Conservation (phyloP, 2,113 vertebrate species). For the Protobothrops mucrosquamatus region DNA sequence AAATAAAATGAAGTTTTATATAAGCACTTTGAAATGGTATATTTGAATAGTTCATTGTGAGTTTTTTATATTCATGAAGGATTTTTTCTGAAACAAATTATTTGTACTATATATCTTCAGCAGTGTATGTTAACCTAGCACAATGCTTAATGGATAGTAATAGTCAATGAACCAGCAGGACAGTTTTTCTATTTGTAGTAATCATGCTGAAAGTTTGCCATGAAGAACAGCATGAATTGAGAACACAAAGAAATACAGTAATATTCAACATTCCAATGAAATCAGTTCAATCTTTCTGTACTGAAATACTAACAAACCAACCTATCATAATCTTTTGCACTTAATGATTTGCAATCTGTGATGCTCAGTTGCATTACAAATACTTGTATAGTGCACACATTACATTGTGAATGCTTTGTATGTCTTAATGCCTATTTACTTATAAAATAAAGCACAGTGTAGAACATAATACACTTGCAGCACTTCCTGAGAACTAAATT, state of each 20-base stretch:
- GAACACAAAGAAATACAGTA: neutral
- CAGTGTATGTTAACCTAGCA: neutral
- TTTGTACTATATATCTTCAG: neutral
- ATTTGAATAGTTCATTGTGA: constrained; percentile 1
- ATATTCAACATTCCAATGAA: neutral
- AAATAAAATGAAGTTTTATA: neutral
- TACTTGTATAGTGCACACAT: neutral
- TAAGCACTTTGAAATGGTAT: neutral
- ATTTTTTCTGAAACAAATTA: neutral
- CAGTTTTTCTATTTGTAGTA: neutral
- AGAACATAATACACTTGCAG: neutral
- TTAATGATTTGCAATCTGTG: neutral
- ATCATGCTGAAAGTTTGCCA: neutral
- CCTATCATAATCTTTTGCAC: neutral
- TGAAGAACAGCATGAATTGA: neutral
- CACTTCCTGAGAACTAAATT: neutral
- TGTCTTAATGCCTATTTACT: neutral
- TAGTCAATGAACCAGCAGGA: neutral
- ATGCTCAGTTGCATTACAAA: neutral
- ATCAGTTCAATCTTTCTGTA: neutral
- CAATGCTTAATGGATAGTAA: neutral
- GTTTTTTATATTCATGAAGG: neutral
- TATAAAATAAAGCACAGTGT: neutral
- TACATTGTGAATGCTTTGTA: neutral
- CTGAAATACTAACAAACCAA: neutral